phyloP scores from a whole-genome alignment of 2,888 invertebrate genomes.

The Chloromyia formosa region DNA sequence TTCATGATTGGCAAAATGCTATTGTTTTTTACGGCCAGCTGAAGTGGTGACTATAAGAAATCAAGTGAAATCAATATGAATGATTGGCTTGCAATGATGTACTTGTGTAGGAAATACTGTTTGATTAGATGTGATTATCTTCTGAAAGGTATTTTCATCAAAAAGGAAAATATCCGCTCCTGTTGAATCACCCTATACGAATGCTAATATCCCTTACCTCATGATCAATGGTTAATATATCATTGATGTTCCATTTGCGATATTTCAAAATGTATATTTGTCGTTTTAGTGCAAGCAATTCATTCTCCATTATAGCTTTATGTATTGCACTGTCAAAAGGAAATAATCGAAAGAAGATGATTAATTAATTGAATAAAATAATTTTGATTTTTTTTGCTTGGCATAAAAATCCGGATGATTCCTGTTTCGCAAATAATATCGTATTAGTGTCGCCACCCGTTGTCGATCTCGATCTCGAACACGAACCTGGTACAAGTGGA shows the following conservation, averaged over 20 bases:
- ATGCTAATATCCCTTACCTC: too few species aligned
- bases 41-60: constrained; percentile 46
- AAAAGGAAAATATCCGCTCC: background rate
- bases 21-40: constrained; percentile 55
- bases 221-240: constrained; percentile 44
- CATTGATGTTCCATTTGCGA: constrained; percentile 40
- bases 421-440: too few species aligned
- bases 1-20: constrained; percentile 53
- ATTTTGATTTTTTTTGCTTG: too few species aligned
- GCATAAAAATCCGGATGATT: too few species aligned
- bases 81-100: constrained; percentile 25
- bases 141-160: background rate
- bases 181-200: too few species aligned
- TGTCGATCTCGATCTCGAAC: too few species aligned
- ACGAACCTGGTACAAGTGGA: too few species aligned
- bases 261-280: constrained; percentile 50
- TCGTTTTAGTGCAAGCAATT: constrained; percentile 45
- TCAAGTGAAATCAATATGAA: background rate
- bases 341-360: background rate
- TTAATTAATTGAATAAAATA: background rate
- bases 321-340: constrained; percentile 51
- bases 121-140: too few species aligned
- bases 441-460: too few species aligned
- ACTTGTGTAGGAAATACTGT: background rate
- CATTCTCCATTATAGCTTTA: constrained; percentile 48